Percentiles rank a stretch among this genome's conserved stretches.
phyloP scores from a whole-genome alignment of 1,140 invertebrate species.

The Drosophila jambulina region DNA sequence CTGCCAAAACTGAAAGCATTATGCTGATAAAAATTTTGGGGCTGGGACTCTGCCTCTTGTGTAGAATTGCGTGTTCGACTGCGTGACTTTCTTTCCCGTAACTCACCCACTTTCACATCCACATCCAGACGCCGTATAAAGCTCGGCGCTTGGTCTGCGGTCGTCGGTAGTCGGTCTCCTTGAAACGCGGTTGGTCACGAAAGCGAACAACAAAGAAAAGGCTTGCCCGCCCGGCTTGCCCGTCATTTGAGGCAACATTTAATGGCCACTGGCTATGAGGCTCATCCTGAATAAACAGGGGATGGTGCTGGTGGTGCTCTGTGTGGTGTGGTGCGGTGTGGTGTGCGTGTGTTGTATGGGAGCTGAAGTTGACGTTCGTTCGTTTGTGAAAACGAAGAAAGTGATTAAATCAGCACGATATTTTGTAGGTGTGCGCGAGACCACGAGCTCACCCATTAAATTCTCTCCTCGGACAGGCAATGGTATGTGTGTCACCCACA shows the following conservation, averaged over 20 bases:
- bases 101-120: slow-evolving; percentile 55
- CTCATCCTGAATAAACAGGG: slow-evolving; percentile 66
- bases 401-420: slow-evolving; percentile 83
- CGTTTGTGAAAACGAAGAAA: slow-evolving; percentile 76
- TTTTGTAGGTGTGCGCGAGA: slow-evolving; percentile 78
- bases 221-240: slow-evolving; percentile 79
- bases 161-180: slow-evolving; percentile 53
- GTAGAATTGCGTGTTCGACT: slow-evolving; percentile 72
- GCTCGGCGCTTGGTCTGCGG: slow-evolving; percentile 10
- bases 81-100: slow-evolving; percentile 70
- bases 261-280: slow-evolving; percentile 79
- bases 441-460: slow-evolving; percentile 75
- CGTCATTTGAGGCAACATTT: slow-evolving; percentile 82
- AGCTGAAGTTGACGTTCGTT: slow-evolving; percentile 79
- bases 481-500: slow-evolving; percentile 34
- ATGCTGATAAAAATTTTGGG: slow-evolving; percentile 54
- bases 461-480: slow-evolving; percentile 47
- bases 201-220: slow-evolving; percentile 72
- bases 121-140: slow-evolving; percentile 28
- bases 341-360: slow-evolving; percentile 68
- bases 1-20: slow-evolving; percentile 61
- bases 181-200: slow-evolving; percentile 81
- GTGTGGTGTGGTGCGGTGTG: slow-evolving; percentile 5
- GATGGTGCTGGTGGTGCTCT: slow-evolving; percentile 2
- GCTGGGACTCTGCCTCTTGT: slow-evolving; percentile 30